A percentile compares a stretch with the other conserved stretches of the same genome.
Conservation (phyloP, 2,888 invertebrate species). For the Tholera decimalis region DNA sequence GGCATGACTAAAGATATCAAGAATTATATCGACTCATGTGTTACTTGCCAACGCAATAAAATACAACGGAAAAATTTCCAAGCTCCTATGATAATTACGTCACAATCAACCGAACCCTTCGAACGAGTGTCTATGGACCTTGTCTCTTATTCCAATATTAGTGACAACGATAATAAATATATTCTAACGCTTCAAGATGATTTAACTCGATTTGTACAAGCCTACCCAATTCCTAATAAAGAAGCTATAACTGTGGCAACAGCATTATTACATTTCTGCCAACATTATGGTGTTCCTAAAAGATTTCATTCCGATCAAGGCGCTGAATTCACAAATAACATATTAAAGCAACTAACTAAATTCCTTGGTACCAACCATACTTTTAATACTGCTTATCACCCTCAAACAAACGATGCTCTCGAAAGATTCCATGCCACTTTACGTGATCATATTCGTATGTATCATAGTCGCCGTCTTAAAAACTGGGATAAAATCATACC, state of each 20-base stretch:
- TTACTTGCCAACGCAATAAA: slow-evolving; percentile 63
- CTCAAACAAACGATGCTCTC: too few species aligned
- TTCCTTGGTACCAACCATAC: neutral
- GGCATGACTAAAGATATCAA: slow-evolving; percentile 69
- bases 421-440: too few species aligned
- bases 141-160: slow-evolving; percentile 71
- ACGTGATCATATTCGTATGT: too few species aligned
- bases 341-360: neutral
- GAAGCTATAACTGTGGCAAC: slow-evolving; percentile 68
- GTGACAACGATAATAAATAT: slow-evolving; percentile 36
- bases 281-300: slow-evolving; percentile 50
- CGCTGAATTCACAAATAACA: neutral
- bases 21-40: slow-evolving; percentile 63
- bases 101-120: slow-evolving; percentile 68
- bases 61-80: slow-evolving; percentile 64
- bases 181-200: slow-evolving; percentile 57
- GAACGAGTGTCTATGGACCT: slow-evolving; percentile 70
- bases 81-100: slow-evolving; percentile 72
- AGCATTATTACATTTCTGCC: slow-evolving; percentile 66
- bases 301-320: neutral
- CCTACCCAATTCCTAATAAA: slow-evolving; percentile 71
- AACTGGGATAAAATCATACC: too few species aligned
- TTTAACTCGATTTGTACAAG: slow-evolving; percentile 68
- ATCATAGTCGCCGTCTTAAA: too few species aligned
- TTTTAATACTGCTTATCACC: too few species aligned